phyloP scores from a whole-genome alignment of 2,888 invertebrate genomes.

The Conops quadrifasciatus region DNA sequence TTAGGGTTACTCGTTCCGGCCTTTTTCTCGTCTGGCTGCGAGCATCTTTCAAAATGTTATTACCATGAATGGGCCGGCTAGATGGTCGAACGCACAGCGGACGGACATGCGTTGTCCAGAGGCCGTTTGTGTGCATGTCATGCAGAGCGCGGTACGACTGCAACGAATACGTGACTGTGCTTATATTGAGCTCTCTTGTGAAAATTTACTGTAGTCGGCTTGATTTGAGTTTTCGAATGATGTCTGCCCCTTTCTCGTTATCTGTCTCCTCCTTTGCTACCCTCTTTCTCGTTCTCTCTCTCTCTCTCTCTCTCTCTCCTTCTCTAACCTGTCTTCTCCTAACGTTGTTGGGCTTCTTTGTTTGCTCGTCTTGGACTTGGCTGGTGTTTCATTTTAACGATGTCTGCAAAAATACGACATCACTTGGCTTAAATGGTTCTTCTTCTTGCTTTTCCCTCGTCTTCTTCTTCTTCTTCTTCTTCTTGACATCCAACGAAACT shows the following conservation, averaged over 20 bases:
- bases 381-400: conserved; percentile 7
- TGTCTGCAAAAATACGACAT: conserved; percentile 9
- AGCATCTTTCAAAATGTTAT: conserved; percentile 18
- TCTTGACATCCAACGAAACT: not conserved
- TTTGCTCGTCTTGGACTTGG: conserved; percentile 2
- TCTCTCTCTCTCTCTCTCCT: not conserved
- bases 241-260: not conserved
- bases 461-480: not conserved
- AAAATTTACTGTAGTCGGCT: no score
- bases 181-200: no score
- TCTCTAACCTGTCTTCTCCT: not conserved
- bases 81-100: no score
- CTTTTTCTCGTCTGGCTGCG: not conserved
- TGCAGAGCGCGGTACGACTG: no score
- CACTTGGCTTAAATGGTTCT: not conserved
- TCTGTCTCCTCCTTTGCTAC: not conserved
- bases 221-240: no score
- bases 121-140: no score
- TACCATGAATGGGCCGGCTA: conserved; percentile 28
- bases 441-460: not conserved
- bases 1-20: not conserved
- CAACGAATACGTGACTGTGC: no score
- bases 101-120: no score
- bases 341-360: conserved; percentile 21
- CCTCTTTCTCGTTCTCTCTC: not conserved